Evolutionary conservation across 2,888 invertebrate genomes (phyloP).

Genomic region (Mamestra brassicae): DNA sequence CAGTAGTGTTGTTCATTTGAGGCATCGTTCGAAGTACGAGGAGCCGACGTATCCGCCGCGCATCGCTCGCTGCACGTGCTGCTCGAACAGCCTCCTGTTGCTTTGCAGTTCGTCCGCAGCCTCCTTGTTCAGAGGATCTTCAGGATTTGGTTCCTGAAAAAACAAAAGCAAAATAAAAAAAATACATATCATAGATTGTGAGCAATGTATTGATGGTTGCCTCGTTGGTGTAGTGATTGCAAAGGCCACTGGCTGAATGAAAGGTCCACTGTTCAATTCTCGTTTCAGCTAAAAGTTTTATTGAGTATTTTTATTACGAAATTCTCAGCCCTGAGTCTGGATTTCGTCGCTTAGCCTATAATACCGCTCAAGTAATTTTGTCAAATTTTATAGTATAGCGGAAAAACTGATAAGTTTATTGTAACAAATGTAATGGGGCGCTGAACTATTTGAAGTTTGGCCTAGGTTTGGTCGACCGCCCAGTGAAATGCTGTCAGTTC

Average conservation of each 20-base stretch:
- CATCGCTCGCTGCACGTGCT: conserved; percentile 99
- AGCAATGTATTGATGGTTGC: background rate
- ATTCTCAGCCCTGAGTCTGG: background rate
- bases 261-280: background rate
- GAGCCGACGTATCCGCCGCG: conserved; percentile 98
- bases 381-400: no score
- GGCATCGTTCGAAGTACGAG: conserved; percentile 98
- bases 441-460: no score
- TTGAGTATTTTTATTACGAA: background rate
- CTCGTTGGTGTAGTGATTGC: background rate
- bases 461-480: no score
- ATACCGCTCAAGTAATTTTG: no score
- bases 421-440: no score
- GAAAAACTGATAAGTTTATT: no score
- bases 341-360: no score
- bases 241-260: background rate
- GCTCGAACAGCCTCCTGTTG: conserved; percentile 98
- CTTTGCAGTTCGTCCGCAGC: conserved; percentile 99
- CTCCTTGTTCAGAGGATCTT: conserved; percentile 99
- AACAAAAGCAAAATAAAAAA: conserved; percentile 44
- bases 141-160: conserved; percentile 98
- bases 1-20: conserved; percentile 93
- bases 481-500: no score
- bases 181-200: background rate
- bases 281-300: background rate